These are phyloP conservation scores for Hippoglossus stenolepis DNA, from an alignment of 2,113 vertebrate genomes.

Conservation along the genomic window DNA sequence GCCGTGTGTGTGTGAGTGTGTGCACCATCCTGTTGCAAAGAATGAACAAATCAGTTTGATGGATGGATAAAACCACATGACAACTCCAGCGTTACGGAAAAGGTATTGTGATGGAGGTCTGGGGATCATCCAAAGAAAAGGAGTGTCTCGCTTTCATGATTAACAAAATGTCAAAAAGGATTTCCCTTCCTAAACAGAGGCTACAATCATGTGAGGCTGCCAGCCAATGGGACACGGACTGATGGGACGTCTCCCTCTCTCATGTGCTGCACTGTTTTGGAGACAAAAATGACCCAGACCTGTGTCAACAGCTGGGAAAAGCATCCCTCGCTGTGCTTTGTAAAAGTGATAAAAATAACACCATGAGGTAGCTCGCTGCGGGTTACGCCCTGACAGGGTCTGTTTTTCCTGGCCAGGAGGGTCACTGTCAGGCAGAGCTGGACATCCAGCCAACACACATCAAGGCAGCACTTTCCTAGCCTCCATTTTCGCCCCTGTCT, in stretches of 20 bases:
- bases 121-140: conserved; percentile 70
- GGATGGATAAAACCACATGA: conserved; percentile 74
- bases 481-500: conserved; percentile 75
- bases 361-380: conserved; percentile 56
- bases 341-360: conserved; percentile 81
- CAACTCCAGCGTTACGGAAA: conserved; percentile 65
- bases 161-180: conserved; percentile 75
- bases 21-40: conserved; percentile 52
- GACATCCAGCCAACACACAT: conserved; percentile 76
- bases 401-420: conserved; percentile 76
- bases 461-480: conserved; percentile 79
- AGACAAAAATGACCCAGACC: conserved; percentile 64
- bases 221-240: conserved; percentile 45
- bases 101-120: conserved; percentile 76
- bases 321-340: conserved; percentile 70
- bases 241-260: conserved; percentile 62
- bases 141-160: conserved; percentile 77
- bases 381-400: conserved; percentile 66
- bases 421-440: conserved; percentile 69
- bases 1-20: conserved; percentile 26
- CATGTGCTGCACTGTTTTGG: conserved; percentile 54
- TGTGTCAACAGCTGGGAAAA: conserved; percentile 81
- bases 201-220: conserved; percentile 45
- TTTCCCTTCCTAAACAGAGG: conserved; percentile 81
- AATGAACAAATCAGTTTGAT: conserved; percentile 67